Evolutionary conservation across 2,113 vertebrate genomes (phyloP), one percentile per base, ranked within the genome.

Genomic region (Platysternon megacephalum): DNA sequence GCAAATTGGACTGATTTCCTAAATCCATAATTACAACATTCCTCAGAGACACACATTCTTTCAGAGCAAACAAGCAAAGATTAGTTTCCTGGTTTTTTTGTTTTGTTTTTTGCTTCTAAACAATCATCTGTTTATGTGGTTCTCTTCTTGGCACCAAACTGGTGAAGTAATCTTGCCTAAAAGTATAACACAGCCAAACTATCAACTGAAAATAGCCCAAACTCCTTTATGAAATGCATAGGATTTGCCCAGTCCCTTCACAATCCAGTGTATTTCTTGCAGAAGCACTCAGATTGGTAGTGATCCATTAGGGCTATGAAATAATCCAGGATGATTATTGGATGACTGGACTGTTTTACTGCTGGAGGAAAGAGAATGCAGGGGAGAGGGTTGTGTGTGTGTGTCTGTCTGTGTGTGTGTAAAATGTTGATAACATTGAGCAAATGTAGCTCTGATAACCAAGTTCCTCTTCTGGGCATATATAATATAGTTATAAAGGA

Each of bases 1-100:
- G 92, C 96, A 97, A 96, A 93, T 12, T 92, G 91, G 82, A 80
- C 95, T 85, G 95, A 96, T 96, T 96, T 97, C 91, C 96, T 96
- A 95, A 95, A 97, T 96, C 96, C 97, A 95, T 96, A 97, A 97
- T 97, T 95, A 90, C 96, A 92, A 85, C 95, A 94, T 96, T 96
- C 96, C 95, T 94, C 83, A 93, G 96, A 96, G 89, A 97, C 92
- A 94, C 12, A 72, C 94, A 95, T 97, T 97, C 96, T 90, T 97
- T 88, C 91, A 84, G 92, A 86, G 68, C 0, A 13, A 97, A 96
- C 83, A 79, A 89, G 94, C 68, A 52, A 97, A 97, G 97, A 97
- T 95, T 94, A 93, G 96, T 95, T 97, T 96, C 96, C 97, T 93
- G 93, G 93, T 97, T 32, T 58, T 58, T 58, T 32, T 61, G 28